A percentile compares a stretch with the other conserved stretches of the same genome.
phyloP scores from a whole-genome alignment of 2,888 invertebrate species.

The Thelaira solivaga region DNA sequence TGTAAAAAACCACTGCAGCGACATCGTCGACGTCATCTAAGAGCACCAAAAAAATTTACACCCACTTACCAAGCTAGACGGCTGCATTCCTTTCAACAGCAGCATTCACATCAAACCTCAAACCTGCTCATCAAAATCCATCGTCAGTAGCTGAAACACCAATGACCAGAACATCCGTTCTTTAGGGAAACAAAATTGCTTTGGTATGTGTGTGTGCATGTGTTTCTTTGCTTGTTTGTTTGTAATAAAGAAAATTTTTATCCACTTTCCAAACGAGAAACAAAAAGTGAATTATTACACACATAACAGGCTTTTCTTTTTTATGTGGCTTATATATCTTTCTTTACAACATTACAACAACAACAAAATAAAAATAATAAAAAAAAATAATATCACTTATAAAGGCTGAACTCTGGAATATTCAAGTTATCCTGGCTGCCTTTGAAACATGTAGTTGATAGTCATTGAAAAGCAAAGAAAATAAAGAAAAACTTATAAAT shows the following conservation, averaged over 20 bases:
- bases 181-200: conserved; percentile 36
- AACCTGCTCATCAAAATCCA: conserved; percentile 8
- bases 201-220: neutral
- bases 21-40: conserved; percentile 37
- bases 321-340: conserved; percentile 18
- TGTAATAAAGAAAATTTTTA: conserved; percentile 65
- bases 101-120: neutral
- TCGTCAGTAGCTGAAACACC: conserved; percentile 50
- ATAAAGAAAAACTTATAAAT: neutral
- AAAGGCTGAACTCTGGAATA: conserved; percentile 45
- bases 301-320: conserved; percentile 49
- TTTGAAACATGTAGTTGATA: neutral
- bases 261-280: conserved; percentile 55
- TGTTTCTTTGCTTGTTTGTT: conserved; percentile 1
- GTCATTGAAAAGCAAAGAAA: no score
- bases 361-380: no score
- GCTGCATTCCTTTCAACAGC: neutral
- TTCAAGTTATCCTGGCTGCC: conserved; percentile 46
- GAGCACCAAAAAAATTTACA: neutral
- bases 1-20: conserved; percentile 67
- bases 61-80: neutral
- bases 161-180: conserved; percentile 63
- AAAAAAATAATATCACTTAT: conserved; percentile 24
- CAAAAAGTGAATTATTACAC: conserved; percentile 24
- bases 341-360: no score